phyloP scores from a whole-genome alignment of 2,797 vertebrate species.

The Nothura maculosa region DNA sequence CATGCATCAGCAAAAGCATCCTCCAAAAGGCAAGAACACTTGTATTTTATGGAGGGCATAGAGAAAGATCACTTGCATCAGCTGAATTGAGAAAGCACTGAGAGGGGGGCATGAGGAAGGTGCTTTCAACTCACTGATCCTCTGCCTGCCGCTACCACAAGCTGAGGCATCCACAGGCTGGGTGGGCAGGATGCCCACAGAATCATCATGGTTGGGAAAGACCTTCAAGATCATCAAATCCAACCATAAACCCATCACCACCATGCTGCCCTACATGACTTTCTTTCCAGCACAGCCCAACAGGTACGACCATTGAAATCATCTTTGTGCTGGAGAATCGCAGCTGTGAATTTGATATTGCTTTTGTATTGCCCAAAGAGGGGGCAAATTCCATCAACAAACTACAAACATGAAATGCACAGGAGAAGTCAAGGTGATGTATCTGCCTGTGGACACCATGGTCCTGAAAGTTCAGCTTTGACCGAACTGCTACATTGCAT shows the following conservation, averaged over 20 bases:
- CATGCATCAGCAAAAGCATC: not conserved
- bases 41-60: not conserved
- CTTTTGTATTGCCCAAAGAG: not conserved
- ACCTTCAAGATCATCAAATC: too few relatives aligned
- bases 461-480: not conserved
- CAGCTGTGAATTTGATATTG: not conserved
- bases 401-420: not conserved
- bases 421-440: not conserved
- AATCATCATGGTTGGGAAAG: too few relatives aligned
- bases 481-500: not conserved
- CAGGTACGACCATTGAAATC: fast-evolving
- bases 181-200: not conserved
- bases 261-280: fast-evolving
- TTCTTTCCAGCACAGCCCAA: not conserved
- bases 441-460: not conserved
- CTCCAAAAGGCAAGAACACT: not conserved
- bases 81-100: not conserved
- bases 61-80: not conserved
- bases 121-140: not conserved
- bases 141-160: not conserved
- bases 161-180: not conserved
- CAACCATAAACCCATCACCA: too few relatives aligned
- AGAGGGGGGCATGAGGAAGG: not conserved
- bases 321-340: not conserved
- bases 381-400: not conserved